These are phyloP conservation scores for Phenganax subtilis DNA, from an alignment of 92 coral and sea anemone species.

Conservation along the genomic window DNA sequence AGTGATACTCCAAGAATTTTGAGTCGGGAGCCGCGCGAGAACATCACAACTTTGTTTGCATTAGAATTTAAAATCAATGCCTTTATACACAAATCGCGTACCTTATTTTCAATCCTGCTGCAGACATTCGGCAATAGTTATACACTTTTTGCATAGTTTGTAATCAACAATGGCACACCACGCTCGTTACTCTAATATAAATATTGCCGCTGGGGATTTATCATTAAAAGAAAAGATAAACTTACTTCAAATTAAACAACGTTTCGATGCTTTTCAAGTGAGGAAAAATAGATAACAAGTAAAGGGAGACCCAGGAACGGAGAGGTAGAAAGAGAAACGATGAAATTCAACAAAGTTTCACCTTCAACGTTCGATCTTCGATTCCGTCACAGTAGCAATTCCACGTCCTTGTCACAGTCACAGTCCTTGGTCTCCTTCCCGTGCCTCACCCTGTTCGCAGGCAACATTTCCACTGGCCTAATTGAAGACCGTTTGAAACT, in stretches of 20 bases:
- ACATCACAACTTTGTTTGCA: not conserved
- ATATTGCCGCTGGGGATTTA: too few relatives aligned
- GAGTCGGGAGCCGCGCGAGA: not conserved
- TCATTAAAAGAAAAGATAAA: too few relatives aligned
- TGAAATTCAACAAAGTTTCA: not conserved
- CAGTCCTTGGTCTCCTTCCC: not conserved
- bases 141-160: too few relatives aligned
- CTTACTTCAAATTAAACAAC: too few relatives aligned
- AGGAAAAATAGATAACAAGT: not conserved
- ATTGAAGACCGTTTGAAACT: too few relatives aligned
- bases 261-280: too few relatives aligned
- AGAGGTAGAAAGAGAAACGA: conserved; percentile 8
- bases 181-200: too few relatives aligned
- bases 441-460: too few relatives aligned
- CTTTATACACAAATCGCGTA: too few relatives aligned
- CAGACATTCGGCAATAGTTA: too few relatives aligned
- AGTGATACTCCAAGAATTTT: not conserved
- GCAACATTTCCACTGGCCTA: too few relatives aligned
- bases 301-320: not conserved
- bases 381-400: not conserved
- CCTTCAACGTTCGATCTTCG: not conserved
- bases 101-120: not conserved
- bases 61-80: not conserved
- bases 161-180: too few relatives aligned
- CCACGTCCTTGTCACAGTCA: not conserved